A percentile compares a stretch with the other conserved stretches of the same genome.
These are phyloP conservation scores for human DNA, from an alignment of 2,113 vertebrate species.

Conservation along the genomic window GRCh38 chr14:52361001-52361500, in stretches of 20 bases:
- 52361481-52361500: neutral
- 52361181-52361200: slow-evolving; percentile 57
- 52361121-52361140: slow-evolving; percentile 62
- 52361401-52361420: neutral
- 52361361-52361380: neutral
- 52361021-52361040: neutral
- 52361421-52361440: neutral
- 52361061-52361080: slow-evolving; percentile 61
- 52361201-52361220: neutral
- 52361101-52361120: slow-evolving; percentile 32
- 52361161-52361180: slow-evolving; percentile 72
- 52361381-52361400: neutral
- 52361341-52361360: neutral
- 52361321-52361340: neutral
- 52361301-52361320: neutral
- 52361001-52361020: slow-evolving; percentile 15
- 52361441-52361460: neutral
- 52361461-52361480: neutral
- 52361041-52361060: slow-evolving; percentile 40
- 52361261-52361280: neutral
- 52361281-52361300: neutral
- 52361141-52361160: slow-evolving; percentile 71
- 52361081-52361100: neutral
- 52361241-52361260: neutral
- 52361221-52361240: neutral